Base-by-base conservation (phyloP, 2,888 invertebrate species). In the Heliconius erato region DNA sequence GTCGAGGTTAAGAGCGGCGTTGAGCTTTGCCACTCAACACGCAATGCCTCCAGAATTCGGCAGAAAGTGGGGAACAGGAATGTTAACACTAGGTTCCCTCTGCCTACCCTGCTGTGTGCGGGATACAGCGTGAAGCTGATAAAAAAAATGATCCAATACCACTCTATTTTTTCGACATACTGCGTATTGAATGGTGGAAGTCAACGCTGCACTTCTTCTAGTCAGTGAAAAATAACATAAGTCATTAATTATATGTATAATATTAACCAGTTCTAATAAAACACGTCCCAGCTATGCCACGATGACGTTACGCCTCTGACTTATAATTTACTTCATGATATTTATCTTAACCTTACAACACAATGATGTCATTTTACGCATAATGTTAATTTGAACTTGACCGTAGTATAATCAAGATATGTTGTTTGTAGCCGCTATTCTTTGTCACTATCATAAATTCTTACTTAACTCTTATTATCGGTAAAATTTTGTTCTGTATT, bases 231-330 rank as follows among this genome's bases (percentile, higher is more conserved):
- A 67, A 67, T 28, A 67, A 5, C 28, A 67, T 26, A 67, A 67
- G 12, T 67, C 4, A 67, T 16, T 3, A 28, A 67, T 14, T 23
- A 71, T 68, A 35, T 32, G 1, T 12, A 32, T 32, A 23, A 35
- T 6, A 23, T 69, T n/a, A 40, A 40, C 35, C 69, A 69, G n/a
- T 69, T 23, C 3, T 69, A n/a, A 69, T 69, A 11, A 69, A n/a
- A 71, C n/a, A 26, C 44, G 44, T n/a, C 26, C 26, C 26, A 72
- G 44, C 26, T 49, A 16, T 49, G 23, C 3, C 1, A 49, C 26
- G 16, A 16, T 49, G 26, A 72, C 44, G 26, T 44, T 26, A 72
- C 26, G 79, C 80, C 67, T 72, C 82, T 82, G 79, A 71, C 78
- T 78, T 71, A 44, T 82, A 72, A 72, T 72, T 49, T 72, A 72